Conservation (phyloP, 2,888 invertebrate species). For the Calliopum simillimum region DNA sequence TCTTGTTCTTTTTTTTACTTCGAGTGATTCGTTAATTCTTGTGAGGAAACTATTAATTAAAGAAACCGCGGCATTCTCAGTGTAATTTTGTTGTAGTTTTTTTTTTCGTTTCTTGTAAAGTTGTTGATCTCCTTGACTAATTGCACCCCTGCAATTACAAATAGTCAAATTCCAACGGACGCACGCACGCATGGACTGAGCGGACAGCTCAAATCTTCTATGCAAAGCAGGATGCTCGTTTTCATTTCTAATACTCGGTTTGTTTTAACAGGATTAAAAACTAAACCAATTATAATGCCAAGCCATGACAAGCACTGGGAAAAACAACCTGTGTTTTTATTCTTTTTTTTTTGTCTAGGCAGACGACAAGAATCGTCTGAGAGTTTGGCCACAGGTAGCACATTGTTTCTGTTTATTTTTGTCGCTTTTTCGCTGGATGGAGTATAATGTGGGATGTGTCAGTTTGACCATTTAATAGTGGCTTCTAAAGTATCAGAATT, state of each 20-base stretch:
- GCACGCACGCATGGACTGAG: background rate
- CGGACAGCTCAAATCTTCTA: background rate
- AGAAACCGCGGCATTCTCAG: slow-evolving; percentile 30
- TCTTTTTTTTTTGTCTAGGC: background rate
- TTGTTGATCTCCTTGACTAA: slow-evolving; percentile 41
- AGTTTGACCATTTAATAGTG: too few relatives aligned
- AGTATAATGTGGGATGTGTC: too few relatives aligned
- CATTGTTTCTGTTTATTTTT: too few relatives aligned
- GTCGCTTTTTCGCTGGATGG: too few relatives aligned
- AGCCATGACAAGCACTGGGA: slow-evolving; percentile 5
- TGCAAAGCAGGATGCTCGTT: background rate
- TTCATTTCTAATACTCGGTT: slow-evolving; percentile 19
- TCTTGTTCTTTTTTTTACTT: background rate
- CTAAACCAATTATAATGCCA: slow-evolving; percentile 14
- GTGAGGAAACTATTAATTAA: slow-evolving; percentile 38
- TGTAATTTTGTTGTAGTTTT: background rate
- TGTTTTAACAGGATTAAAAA: slow-evolving; percentile 28
- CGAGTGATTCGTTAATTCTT: background rate
- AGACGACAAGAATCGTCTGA: background rate
- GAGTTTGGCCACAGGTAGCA: too few relatives aligned
- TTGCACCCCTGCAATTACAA: slow-evolving; percentile 24
- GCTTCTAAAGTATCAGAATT: too few relatives aligned
- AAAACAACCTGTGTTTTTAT: too few relatives aligned
- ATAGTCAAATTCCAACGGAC: slow-evolving; percentile 7
- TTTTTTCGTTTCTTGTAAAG: slow-evolving; percentile 9